Conservation (phyloP, 2,113 vertebrate genomes). For the Nesoenas mayeri region DNA sequence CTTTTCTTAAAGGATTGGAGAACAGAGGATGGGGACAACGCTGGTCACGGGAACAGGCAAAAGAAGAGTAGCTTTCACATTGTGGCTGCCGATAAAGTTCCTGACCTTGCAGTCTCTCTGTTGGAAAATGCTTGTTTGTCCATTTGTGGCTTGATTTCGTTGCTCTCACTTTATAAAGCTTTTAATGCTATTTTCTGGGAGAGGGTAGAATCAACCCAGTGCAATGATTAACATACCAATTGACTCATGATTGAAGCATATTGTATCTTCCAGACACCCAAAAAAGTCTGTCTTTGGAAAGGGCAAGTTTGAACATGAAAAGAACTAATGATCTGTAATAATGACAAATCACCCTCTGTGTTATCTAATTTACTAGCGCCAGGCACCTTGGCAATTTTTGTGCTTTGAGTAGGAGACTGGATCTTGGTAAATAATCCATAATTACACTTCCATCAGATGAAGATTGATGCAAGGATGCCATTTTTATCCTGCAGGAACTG, state of each 20-base stretch:
- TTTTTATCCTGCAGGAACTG: constrained; percentile 25
- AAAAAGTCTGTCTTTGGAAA: constrained; percentile 20
- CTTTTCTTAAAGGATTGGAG: not conserved
- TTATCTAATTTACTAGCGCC: constrained; percentile 54
- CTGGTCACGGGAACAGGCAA: not conserved
- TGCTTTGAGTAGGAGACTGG: not conserved
- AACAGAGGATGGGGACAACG: not conserved
- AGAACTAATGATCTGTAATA: constrained; percentile 55
- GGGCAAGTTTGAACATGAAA: constrained; percentile 52
- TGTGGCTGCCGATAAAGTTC: not conserved
- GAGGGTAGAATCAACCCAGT: not conserved
- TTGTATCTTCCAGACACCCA: not conserved
- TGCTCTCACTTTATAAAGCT: not conserved
- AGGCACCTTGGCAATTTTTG: constrained; percentile 7
- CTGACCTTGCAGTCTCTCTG: not conserved
- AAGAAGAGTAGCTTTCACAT: not conserved
- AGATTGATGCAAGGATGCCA: constrained; percentile 44
- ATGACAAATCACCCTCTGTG: constrained; percentile 61
- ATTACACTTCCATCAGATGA: constrained; percentile 20
- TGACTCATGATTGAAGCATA: not conserved
- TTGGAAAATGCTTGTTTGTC: not conserved
- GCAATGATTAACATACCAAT: not conserved
- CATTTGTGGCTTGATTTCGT: not conserved
- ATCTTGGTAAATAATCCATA: constrained; percentile 66
- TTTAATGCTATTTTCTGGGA: not conserved